Percentiles rank a stretch among this genome's conserved stretches.
These are phyloP conservation scores for Garrulus glandarius DNA, from an alignment of 2,797 vertebrate species.

Conservation along the genomic window DNA sequence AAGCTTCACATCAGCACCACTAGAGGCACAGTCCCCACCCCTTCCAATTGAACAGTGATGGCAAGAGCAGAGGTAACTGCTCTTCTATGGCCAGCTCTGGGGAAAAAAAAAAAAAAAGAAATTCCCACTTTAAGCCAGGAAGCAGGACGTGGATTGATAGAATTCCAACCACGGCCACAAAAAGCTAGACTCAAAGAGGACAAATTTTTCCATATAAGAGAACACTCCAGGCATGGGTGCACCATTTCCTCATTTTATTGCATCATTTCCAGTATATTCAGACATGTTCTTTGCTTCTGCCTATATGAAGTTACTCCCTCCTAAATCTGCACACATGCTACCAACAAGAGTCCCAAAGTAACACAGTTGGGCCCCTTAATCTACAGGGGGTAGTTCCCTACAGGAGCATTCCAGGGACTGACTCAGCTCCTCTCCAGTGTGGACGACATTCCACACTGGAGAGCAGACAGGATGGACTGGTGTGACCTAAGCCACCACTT, in stretches of 20 bases:
- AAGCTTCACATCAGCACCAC: conserved; percentile 74
- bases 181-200: conserved; percentile 6
- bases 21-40: conserved; percentile 53
- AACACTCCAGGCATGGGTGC: conserved; percentile 41
- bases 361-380: neutral
- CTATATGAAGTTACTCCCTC: conserved; percentile 1
- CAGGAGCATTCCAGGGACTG: neutral
- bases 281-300: conserved; percentile 34
- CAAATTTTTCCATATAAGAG: conserved; percentile 8
- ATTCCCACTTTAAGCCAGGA: conserved; percentile 17
- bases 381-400: neutral
- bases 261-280: conserved; percentile 64
- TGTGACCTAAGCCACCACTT: neutral
- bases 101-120: neutral
- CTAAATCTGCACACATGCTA: neutral
- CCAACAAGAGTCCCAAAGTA: neutral
- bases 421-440: neutral
- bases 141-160: neutral
- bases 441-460: neutral
- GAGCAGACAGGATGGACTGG: neutral
- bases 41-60: conserved; percentile 44
- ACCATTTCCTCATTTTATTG: conserved; percentile 63
- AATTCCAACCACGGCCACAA: neutral
- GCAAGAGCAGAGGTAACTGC: neutral
- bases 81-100: conserved; percentile 14